Conservation (phyloP, 2,888 invertebrate species). For the Biston stratarius region DNA sequence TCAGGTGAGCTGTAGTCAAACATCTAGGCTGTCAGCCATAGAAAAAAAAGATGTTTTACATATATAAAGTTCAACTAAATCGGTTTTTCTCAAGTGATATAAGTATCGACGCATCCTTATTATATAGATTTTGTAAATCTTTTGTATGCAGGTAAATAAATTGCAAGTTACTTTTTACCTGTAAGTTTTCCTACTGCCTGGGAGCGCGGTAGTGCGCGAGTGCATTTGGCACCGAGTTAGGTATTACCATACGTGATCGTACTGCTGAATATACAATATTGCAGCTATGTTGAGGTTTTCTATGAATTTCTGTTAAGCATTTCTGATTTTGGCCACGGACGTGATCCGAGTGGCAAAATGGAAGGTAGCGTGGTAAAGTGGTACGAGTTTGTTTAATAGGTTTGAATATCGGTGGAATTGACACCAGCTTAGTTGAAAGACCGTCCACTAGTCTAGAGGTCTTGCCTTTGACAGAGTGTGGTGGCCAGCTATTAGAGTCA, state of each 20-base stretch:
- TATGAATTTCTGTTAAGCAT: constrained; percentile 35
- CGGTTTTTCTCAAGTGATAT: too few species aligned
- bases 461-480: too few species aligned
- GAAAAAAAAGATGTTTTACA: too few species aligned
- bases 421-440: too few species aligned
- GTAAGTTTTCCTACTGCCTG: constrained; percentile 19
- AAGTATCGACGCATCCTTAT: too few species aligned
- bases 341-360: constrained; percentile 18
- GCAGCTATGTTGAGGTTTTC: constrained; percentile 29
- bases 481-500: too few species aligned
- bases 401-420: background rate
- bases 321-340: constrained; percentile 26
- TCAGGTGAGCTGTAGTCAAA: too few species aligned
- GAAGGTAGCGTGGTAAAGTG: background rate
- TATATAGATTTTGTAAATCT: too few species aligned
- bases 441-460: too few species aligned
- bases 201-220: constrained; percentile 9
- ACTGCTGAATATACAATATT: constrained; percentile 40
- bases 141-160: too few species aligned
- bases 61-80: too few species aligned
- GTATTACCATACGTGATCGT: constrained; percentile 46
- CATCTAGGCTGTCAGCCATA: too few species aligned
- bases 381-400: background rate
- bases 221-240: constrained; percentile 48
- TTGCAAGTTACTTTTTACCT: background rate